A percentile compares a stretch with the other conserved stretches of the same genome.
Conservation (phyloP, 2,888 invertebrate species). For the Anticlea derivata region DNA sequence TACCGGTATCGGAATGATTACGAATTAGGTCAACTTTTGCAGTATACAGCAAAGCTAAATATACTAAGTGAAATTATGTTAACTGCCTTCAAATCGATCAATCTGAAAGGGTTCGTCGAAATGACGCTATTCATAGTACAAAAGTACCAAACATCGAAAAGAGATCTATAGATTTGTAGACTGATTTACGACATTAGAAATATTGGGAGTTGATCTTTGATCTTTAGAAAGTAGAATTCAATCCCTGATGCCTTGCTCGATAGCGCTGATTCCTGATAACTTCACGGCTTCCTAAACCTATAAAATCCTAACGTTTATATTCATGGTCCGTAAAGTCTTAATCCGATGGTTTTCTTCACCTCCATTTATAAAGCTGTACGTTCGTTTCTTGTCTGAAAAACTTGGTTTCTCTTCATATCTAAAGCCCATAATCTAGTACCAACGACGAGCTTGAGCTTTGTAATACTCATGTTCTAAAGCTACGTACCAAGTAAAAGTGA, state of each 20-base stretch:
- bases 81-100: constrained; percentile 29
- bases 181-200: constrained; percentile 33
- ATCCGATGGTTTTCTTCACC: not conserved
- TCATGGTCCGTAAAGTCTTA: constrained; percentile 8
- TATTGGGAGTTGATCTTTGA: constrained; percentile 30
- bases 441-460: too few species aligned
- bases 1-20: not conserved
- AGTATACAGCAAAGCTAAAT: constrained; percentile 13
- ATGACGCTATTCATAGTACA: constrained; percentile 30
- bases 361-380: not conserved
- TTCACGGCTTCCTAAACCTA: constrained; percentile 14
- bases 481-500: constrained; percentile 37
- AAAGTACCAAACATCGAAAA: constrained; percentile 28
- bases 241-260: constrained; percentile 15
- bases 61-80: constrained; percentile 29
- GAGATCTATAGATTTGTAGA: constrained; percentile 26
- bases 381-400: too few species aligned
- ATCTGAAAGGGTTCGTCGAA: constrained; percentile 34
- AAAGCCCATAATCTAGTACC: too few species aligned
- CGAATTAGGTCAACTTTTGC: constrained; percentile 19
- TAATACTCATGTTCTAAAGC: not conserved
- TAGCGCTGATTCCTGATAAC: constrained; percentile 15
- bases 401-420: too few species aligned
- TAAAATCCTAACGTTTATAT: constrained; percentile 16
- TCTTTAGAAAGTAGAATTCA: constrained; percentile 24